Base-by-base conservation (phyloP, 2,888 invertebrate species). In the Plebejus argus region DNA sequence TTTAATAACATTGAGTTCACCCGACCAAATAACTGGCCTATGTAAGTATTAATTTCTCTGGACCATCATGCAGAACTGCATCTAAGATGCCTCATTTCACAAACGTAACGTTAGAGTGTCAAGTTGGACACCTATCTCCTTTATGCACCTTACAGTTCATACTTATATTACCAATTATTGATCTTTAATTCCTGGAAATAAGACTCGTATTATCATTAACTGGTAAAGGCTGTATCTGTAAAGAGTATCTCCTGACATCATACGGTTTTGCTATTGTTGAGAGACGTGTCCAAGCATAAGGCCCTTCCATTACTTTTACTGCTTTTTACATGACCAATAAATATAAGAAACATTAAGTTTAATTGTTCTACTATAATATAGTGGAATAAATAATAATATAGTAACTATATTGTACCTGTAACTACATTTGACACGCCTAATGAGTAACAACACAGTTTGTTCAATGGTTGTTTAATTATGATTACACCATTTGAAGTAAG, bases 271-370 rank as follows among this genome's bases (percentile, higher is more conserved):
- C 23, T 28, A 28, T 66, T 66, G 66, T 66, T 33, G 28, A 2
- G 18, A 28, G 20, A 66, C 66, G 66, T 66, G 66, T 66, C 28
- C 66, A 23, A 66, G 66, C 66, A 66, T 66, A 66, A 28, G 33
- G 6, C 66, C 6, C 66, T 33, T 66, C 6, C 33, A 66, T 66
- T 66, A 66, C 33, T 33, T 66, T 66, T 66, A 66, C 66, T 28
- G 66, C 28, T 33, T 33, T 33, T 33, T 66, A 66, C 61, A 61
- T 15, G 66, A 28, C 15, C 28, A 33, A 66, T 66, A 66, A 66
- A 66, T 66, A 66, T 66, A 66, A 28, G 66, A 66, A 66, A 66
- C 66, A 66, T 66, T 28, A 66, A 33, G 6, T 66, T 66, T 66
- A 18, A 53, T 53, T 18, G 18, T 53, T 53, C 10, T 12, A 45